Evolutionary conservation across 2,797 vertebrate genomes (phyloP).

Genomic region (Acanthopagrus latus): DNA sequence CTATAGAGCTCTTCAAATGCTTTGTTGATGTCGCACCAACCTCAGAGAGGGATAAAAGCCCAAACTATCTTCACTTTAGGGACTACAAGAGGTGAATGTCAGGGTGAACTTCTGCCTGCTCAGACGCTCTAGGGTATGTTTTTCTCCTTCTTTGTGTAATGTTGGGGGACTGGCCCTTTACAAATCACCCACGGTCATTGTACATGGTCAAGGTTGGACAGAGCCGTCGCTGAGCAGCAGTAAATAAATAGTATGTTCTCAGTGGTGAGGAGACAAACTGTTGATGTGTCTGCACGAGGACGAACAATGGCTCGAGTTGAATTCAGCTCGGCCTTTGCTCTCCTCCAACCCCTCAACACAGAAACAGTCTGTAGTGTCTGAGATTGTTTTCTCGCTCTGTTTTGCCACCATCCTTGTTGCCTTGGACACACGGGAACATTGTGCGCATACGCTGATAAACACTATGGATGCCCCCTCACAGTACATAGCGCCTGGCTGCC

Average conservation of each 20-base stretch:
- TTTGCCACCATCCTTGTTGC: slow-evolving; percentile 37
- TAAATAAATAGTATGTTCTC: slow-evolving; percentile 2
- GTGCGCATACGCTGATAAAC: slow-evolving; percentile 15
- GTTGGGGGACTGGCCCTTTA: not conserved
- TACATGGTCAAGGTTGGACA: not conserved
- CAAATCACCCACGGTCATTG: not conserved
- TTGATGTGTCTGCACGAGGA: not conserved
- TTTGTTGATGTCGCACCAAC: not conserved
- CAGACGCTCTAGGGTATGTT: not conserved
- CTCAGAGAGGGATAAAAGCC: not conserved
- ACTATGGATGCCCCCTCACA: slow-evolving; percentile 11
- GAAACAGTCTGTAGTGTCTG: slow-evolving; percentile 12
- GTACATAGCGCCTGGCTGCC: not conserved
- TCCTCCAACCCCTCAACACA: slow-evolving; percentile 12
- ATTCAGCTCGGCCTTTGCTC: slow-evolving; percentile 2
- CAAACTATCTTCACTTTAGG: not conserved
- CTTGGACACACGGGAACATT: slow-evolving; percentile 42
- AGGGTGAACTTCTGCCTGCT: not conserved
- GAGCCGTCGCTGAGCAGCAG: not conserved
- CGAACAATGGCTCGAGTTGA: slow-evolving; percentile 37
- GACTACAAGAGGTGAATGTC: not conserved
- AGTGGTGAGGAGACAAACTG: not conserved
- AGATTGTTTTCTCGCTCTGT: slow-evolving; percentile 26
- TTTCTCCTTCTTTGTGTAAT: not conserved
- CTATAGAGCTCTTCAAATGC: not conserved